Base-by-base conservation (phyloP, 2,888 invertebrate species). In the Morpho helenor region DNA sequence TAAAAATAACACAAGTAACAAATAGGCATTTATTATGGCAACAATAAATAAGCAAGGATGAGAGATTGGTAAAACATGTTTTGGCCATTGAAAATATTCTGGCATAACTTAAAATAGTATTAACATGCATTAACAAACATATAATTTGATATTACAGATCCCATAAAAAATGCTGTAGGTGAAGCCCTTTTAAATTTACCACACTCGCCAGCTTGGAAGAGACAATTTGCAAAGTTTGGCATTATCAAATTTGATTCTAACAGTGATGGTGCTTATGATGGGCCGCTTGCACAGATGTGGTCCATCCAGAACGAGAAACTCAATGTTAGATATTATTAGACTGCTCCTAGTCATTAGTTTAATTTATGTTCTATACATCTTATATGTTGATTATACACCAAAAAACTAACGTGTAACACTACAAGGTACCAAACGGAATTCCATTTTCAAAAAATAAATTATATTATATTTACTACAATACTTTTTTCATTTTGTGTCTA, bases 301-400 rank as follows among this genome's bases (percentile, higher is more conserved):
- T 74, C 87, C 81, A 79, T 82, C 81, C 80, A 85, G 72, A 80
- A 78, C 67, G 85, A 86, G 72, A 87, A 85, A 76, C 83, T 92
- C 84, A 89, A 87, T 74, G 71, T 91, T 79, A 79, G 88, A 73
- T 91, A 91, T 88, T 92, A 92, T 87, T 92, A 90, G 91, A 70
- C 62, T 84, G 53, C 67, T 79, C 41, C 74, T 91, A 16, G 65
- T 84, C 44, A 67, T 82, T 54, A 82, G 87, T 57, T 72, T 91
- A 60, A 39, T 86, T 40, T 91, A 91, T 69, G 80, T 88, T 46
- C 68, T 91, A 60, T 91, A 91, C 70, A 85, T 90, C 74, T 77
- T 90, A 57, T 89, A 86, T 68, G 73, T 77, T 55, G 87, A 89
- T 71, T 86, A 82, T 66, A 82, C 76, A 61, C 83, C 85, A 63